Conservation (phyloP, 2,797 vertebrate genomes). For the Avahi laniger region DNA sequence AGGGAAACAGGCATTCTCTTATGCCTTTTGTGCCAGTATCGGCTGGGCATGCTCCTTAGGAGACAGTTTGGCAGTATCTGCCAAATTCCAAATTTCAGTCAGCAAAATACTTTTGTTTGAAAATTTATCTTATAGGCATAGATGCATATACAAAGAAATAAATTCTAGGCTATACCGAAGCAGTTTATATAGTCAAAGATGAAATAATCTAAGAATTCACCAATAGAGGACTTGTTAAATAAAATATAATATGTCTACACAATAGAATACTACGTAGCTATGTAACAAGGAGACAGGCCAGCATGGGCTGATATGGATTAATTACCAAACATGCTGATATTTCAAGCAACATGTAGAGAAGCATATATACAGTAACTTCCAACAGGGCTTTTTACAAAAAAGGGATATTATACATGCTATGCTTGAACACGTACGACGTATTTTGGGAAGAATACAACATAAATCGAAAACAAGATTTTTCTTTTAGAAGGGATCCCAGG, state of each 20-base stretch:
- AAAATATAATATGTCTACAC: background rate
- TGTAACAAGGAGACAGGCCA: background rate
- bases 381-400: background rate
- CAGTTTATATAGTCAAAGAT: background rate
- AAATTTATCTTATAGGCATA: background rate
- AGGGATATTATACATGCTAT: background rate
- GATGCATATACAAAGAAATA: background rate
- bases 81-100: constrained; percentile 29
- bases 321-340: background rate
- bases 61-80: background rate
- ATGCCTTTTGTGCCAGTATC: background rate
- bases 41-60: background rate
- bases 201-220: background rate
- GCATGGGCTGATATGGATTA: background rate
- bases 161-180: background rate
- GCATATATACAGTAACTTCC: background rate
- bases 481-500: background rate
- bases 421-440: background rate
- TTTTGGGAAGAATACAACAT: background rate
- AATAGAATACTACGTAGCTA: background rate
- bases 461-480: background rate
- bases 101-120: background rate
- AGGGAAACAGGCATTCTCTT: background rate
- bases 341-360: background rate
- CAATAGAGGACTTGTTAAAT: background rate